Evolutionary conservation across 92 coral and sea anemone genomes (phyloP), one percentile per base, ranked within the genome.

Genomic region (Epizoanthus rinbou): DNA sequence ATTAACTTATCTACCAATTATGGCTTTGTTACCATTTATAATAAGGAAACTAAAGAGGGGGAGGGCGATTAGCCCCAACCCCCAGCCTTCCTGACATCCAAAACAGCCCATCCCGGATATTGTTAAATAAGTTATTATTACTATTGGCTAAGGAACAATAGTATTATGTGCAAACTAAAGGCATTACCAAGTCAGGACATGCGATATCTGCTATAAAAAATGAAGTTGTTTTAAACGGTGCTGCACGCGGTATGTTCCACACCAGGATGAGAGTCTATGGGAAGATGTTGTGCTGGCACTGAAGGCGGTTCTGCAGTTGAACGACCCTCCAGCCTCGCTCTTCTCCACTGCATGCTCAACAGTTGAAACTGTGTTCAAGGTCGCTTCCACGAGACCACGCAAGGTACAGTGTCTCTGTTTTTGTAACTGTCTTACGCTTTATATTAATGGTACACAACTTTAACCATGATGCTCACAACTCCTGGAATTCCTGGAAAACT

Each of bases 311-410:
- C 86, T 95, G 17, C 70, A 67, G 62, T 71, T 93, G 81, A 83
- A 56, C 15, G 97, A 93, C 0, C 94, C 91, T 16, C 98, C 98
- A 2, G 80, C 86, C 3, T 91, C 97, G 14, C 88, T 93, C 67
- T 84, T 90, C 35, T 76, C 92, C 5, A 87, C 88, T 85, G 84
- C 88, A 15, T 86, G 78, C 53, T 69, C 92, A 1, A 72, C 95
- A 41, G 82, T 91, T 5, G 86, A 89, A 65, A 75, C 85, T 35
- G 76, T 93, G 21, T 91, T 87, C 86, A 58, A 59, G n/a, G 79
- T 72, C 64, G 69, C 65, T 76, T 68, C 64, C 41, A 56, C 64
- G 64, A 82, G 64, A 43, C 21, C 28, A 18, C 35, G 23, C 22
- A 80, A 84, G 91, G 89, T 86, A 79, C 54, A 50, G 66, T 11